These are phyloP conservation scores for Onthophagus taurus DNA, from an alignment of 1,140 invertebrate genomes.

Conservation along the genomic window DNA sequence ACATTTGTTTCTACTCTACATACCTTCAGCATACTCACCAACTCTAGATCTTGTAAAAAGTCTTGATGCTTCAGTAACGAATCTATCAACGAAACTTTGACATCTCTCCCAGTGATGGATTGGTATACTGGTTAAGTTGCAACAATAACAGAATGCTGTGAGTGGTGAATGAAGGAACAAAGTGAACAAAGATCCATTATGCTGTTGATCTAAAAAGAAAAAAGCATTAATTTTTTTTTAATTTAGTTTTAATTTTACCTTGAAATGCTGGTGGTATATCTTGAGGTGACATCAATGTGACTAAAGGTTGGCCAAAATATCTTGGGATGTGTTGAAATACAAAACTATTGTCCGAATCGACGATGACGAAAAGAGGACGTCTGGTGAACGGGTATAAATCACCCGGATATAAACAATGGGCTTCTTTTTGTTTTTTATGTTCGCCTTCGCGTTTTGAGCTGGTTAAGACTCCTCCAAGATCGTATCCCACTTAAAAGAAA, in stretches of 20 bases:
- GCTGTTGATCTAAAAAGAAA: slow-evolving; percentile 64
- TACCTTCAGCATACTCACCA: slow-evolving; percentile 51
- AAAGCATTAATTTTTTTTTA: slow-evolving; percentile 10
- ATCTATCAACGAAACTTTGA: slow-evolving; percentile 78
- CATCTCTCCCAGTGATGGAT: slow-evolving; percentile 86
- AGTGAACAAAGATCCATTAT: slow-evolving; percentile 89
- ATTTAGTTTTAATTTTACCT: slow-evolving; percentile 43
- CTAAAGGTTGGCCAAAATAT: slow-evolving; percentile 90
- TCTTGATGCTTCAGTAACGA: slow-evolving; percentile 79
- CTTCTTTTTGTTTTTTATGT: slow-evolving; percentile 57
- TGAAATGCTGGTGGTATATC: slow-evolving; percentile 76
- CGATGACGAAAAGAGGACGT: slow-evolving; percentile 85
- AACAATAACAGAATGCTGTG: slow-evolving; percentile 87
- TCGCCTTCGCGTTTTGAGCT: slow-evolving; percentile 71
- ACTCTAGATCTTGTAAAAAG: slow-evolving; percentile 73
- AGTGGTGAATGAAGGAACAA: slow-evolving; percentile 90
- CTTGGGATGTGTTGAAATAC: slow-evolving; percentile 87
- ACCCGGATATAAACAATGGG: slow-evolving; percentile 84
- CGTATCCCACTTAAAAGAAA: slow-evolving; percentile 68
- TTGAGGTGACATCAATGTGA: slow-evolving; percentile 89
- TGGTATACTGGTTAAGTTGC: slow-evolving; percentile 77
- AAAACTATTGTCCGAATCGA: slow-evolving; percentile 92
- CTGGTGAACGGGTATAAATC: slow-evolving; percentile 87
- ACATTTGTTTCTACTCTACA: too few species aligned
- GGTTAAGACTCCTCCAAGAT: slow-evolving; percentile 83